Conservation (phyloP, 2,113 vertebrate genomes). For the Callorhinus ursinus region DNA sequence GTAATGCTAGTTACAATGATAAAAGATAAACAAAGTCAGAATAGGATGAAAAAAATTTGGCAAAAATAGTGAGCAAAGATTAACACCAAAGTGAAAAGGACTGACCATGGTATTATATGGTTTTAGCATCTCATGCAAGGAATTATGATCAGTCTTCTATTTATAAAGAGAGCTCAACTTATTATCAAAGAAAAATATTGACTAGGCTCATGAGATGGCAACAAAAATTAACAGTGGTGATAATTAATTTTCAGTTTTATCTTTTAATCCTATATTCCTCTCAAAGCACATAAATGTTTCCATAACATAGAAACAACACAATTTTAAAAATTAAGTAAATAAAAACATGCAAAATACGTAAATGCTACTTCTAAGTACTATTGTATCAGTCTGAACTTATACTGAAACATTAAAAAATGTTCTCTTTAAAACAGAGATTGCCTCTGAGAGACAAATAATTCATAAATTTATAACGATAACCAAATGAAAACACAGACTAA, state of each 20-base stretch:
- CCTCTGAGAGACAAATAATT: constrained; percentile 63
- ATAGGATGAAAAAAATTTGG: constrained; percentile 53
- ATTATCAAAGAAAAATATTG: constrained; percentile 58
- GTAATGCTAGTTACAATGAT: constrained; percentile 20
- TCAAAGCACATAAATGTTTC: constrained; percentile 40
- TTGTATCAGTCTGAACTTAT: constrained; percentile 15
- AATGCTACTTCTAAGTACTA: constrained; percentile 32
- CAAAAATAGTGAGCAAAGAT: constrained; percentile 51
- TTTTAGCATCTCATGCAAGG: background rate
- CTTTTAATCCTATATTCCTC: background rate
- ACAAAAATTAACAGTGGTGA: constrained; percentile 36
- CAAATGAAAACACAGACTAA: constrained; percentile 57
- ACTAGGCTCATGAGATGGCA: background rate
- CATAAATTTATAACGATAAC: constrained; percentile 69
- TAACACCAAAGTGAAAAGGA: background rate
- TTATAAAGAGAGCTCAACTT: constrained; percentile 17
- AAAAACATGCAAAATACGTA: constrained; percentile 41
- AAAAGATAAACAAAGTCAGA: constrained; percentile 31
- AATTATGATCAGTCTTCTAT: constrained; percentile 38
- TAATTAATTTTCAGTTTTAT: constrained; percentile 41
- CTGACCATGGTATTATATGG: background rate
- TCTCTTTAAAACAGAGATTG: constrained; percentile 50
- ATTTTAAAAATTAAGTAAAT: constrained; percentile 31
- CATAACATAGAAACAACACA: constrained; percentile 30
- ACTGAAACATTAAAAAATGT: background rate